These are phyloP conservation scores for Morone saxatilis DNA, from an alignment of 2,113 vertebrate species.

Conservation along the genomic window DNA sequence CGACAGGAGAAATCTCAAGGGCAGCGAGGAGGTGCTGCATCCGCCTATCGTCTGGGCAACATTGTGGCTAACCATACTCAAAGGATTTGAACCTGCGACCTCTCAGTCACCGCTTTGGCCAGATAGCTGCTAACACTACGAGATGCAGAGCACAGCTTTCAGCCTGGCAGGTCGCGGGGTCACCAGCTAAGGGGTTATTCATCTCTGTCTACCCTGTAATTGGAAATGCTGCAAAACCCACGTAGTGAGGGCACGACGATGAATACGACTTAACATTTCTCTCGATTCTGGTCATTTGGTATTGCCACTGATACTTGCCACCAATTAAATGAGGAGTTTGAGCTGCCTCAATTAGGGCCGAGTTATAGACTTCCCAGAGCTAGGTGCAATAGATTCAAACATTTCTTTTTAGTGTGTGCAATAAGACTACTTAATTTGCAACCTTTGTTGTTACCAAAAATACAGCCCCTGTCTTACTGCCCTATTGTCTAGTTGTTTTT, in stretches of 20 bases:
- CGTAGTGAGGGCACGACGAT: not conserved
- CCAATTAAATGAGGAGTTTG: not conserved
- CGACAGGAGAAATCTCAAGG: conserved; percentile 65
- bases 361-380: not conserved
- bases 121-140: conserved; percentile 34
- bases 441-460: not conserved
- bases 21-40: conserved; percentile 27
- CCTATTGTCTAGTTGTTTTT: not conserved
- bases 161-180: conserved; percentile 36
- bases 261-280: conserved; percentile 1
- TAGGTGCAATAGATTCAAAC: not conserved
- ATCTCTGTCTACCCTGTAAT: conserved; percentile 57
- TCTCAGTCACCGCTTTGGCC: conserved; percentile 20
- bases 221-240: conserved; percentile 43
- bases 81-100: conserved; percentile 64
- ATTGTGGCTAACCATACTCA: conserved; percentile 24
- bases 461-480: not conserved
- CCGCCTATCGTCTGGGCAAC: not conserved
- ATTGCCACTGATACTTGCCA: not conserved
- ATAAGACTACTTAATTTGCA: not conserved
- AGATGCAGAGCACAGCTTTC: conserved; percentile 41
- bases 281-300: not conserved
- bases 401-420: not conserved
- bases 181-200: conserved; percentile 49
- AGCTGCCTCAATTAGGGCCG: not conserved